Base-by-base conservation (phyloP, 2,113 vertebrate species). In the Phrynocephalus versicolor region DNA sequence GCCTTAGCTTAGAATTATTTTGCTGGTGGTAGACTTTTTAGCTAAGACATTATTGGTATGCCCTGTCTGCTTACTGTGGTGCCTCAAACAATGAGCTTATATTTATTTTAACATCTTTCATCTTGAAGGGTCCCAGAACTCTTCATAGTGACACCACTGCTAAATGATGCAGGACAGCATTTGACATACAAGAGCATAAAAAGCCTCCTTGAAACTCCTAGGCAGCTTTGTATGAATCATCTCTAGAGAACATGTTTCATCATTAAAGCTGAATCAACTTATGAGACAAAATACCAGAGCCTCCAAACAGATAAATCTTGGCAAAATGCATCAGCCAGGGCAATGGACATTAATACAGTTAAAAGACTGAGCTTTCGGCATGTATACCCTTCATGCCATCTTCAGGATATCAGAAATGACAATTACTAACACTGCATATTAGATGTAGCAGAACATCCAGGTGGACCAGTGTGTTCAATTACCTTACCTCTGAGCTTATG, bases 1-100 rank as follows among this genome's bases (percentile, higher is more conserved):
- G 74, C 25, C 16, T 87, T 81, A 64, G 57, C 57, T 87, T 89
- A 23, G n/a, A 18, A 64, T 82, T 76, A 37, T 23, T 84, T 1
- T 67, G 19, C 83, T 80, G 7, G 27, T 70, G 75, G 41, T 23
- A 82, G 70, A 25, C 41, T 41, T 70, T 55, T 75, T 55, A 55
- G 51, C 88, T 86, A 86, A 76, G 85, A 72, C 25, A 45, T 16
- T 45, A 33, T 21, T 80, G 16, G 0, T 82, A 0, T 57, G 51
- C 37, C 19, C 41, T 74, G 16, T 87, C 79, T 90, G n/a, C 58
- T 71, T 19, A 19, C 5, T 25, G 18, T 83, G 57, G 51, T 81
- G 6, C 62, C 81, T 88, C 71, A 76, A 86, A 18, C 74, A 83
- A 57, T 79, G 83, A 19, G 0, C 14, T 82, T 81, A 0, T n/a